These are phyloP conservation scores for Laterallus jamaicensis DNA, from an alignment of 2,113 vertebrate genomes.

Conservation along the genomic window DNA sequence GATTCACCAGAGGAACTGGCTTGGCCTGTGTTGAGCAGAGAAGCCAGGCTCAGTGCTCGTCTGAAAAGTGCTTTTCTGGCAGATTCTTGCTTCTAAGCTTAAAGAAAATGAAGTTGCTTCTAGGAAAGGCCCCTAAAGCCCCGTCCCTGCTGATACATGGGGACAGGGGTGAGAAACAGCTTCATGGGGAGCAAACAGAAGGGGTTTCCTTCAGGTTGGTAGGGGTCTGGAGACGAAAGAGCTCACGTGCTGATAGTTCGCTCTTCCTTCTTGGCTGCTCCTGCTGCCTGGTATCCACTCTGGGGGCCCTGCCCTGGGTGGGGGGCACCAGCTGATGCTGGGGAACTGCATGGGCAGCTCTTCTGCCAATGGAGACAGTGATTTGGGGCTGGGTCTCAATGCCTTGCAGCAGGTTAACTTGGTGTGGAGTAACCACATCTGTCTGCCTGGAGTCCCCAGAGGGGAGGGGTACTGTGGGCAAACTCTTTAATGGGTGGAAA, in stretches of 20 bases:
- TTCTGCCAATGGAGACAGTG: fast-evolving
- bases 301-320: fast-evolving
- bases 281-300: not conserved
- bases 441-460: fast-evolving
- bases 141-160: fast-evolving
- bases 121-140: not conserved
- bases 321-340: not conserved
- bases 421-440: fast-evolving
- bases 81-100: not conserved
- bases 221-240: not conserved
- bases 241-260: not conserved
- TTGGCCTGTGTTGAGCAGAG: not conserved
- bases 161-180: not conserved
- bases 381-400: fast-evolving
- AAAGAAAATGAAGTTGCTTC: not conserved
- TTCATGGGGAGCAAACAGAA: not conserved
- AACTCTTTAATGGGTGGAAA: not conserved
- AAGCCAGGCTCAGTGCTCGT: not conserved
- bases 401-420: not conserved
- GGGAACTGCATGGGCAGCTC: not conserved
- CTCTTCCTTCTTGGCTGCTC: not conserved
- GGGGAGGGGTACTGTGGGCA: not conserved
- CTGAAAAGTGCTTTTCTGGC: not conserved
- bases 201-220: not conserved
- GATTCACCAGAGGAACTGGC: not conserved